Percentiles rank a stretch among this genome's conserved stretches.
These are phyloP conservation scores for Donacobius atricapilla DNA, from an alignment of 2,113 vertebrate genomes.

Conservation along the genomic window DNA sequence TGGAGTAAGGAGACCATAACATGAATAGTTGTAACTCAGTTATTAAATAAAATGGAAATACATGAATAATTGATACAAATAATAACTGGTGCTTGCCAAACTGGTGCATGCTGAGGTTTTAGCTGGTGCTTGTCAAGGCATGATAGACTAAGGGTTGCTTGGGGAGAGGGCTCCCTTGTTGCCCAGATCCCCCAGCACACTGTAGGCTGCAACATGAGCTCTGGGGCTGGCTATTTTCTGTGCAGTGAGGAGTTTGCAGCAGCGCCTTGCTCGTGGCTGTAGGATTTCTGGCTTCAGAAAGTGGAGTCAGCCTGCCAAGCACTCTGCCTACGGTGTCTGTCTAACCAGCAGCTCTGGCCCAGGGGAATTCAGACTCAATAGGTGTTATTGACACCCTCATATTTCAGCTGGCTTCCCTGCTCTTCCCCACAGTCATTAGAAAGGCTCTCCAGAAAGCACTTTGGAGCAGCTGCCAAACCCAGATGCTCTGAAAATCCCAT, in stretches of 20 bases:
- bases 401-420: not conserved
- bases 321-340: not conserved
- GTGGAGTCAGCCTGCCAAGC: not conserved
- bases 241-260: not conserved
- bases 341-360: not conserved
- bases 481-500: not conserved
- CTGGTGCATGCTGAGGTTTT: not conserved
- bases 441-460: not conserved
- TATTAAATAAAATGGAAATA: not conserved
- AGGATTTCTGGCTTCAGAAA: not conserved
- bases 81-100: not conserved
- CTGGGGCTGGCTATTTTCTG: not conserved
- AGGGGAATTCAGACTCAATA: not conserved
- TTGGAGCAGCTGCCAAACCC: not conserved
- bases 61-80: not conserved
- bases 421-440: not conserved
- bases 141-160: not conserved
- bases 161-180: not conserved
- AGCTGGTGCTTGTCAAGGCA: not conserved
- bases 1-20: not conserved
- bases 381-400: not conserved
- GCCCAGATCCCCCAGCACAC: not conserved
- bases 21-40: not conserved
- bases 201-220: fast-evolving
- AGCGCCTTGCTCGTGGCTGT: not conserved